Percentiles rank a stretch among this genome's conserved stretches.
These are phyloP conservation scores for Yasuhikotakia modesta DNA, from an alignment of 2,797 vertebrate species.

Conservation along the genomic window DNA sequence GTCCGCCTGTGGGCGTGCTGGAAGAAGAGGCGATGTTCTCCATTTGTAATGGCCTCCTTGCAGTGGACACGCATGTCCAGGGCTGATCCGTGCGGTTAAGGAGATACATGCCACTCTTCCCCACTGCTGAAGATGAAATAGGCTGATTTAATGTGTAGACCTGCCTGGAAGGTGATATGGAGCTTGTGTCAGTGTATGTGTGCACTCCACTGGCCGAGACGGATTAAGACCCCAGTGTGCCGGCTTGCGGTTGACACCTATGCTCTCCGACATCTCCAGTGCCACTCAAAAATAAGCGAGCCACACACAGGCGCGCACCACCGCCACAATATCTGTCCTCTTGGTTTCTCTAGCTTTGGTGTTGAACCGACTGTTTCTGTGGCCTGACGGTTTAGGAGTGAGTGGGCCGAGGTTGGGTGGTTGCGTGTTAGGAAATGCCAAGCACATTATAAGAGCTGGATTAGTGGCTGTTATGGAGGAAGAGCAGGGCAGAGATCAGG, in stretches of 20 bases:
- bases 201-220: constrained; percentile 54
- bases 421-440: constrained; percentile 39
- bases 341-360: neutral
- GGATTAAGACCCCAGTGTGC: constrained; percentile 69
- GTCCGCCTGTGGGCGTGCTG: constrained; percentile 61
- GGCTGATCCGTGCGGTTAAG: constrained; percentile 52
- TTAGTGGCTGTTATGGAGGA: constrained; percentile 37
- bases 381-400: constrained; percentile 6
- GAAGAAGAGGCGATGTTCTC: constrained; percentile 48
- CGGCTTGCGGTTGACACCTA: constrained; percentile 52
- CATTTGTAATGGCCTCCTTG: constrained; percentile 62
- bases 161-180: constrained; percentile 70
- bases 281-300: constrained; percentile 54
- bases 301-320: constrained; percentile 14
- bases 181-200: constrained; percentile 64
- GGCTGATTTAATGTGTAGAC: constrained; percentile 73
- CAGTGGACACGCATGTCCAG: constrained; percentile 57
- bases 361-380: neutral
- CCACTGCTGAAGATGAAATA: constrained; percentile 72
- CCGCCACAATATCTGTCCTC: constrained; percentile 6
- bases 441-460: constrained; percentile 22
- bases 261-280: constrained; percentile 43
- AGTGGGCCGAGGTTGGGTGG: constrained; percentile 20
- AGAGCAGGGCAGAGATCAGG: neutral
- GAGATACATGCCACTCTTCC: constrained; percentile 59